phyloP scores from a whole-genome alignment of 2,797 vertebrate species.

The Carduelis carduelis region DNA sequence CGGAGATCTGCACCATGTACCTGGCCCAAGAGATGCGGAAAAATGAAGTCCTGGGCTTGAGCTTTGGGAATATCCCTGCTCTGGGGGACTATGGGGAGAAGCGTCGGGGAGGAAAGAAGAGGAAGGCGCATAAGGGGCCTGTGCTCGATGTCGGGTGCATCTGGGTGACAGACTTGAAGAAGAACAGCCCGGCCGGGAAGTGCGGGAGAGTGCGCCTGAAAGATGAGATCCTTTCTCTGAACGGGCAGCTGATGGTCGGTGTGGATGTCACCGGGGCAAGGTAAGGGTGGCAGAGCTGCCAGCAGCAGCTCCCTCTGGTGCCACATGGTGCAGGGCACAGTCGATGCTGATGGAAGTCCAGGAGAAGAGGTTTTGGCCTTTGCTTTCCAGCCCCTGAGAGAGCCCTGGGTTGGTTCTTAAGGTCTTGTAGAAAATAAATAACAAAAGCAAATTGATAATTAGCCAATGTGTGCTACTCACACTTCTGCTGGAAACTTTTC shows the following conservation, averaged over 20 bases:
- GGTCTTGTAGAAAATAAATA: neutral
- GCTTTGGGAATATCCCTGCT: slow-evolving; percentile 94
- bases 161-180: slow-evolving; percentile 95
- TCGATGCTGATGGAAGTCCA: fast-evolving
- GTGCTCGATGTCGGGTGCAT: slow-evolving; percentile 93
- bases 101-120: slow-evolving; percentile 83
- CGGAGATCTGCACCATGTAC: slow-evolving; percentile 86
- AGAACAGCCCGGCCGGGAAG: slow-evolving; percentile 86
- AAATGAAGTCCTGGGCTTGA: slow-evolving; percentile 83
- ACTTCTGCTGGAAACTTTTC: neutral
- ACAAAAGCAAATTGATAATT: neutral
- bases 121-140: slow-evolving; percentile 83
- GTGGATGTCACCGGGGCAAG: slow-evolving; percentile 93
- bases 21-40: slow-evolving; percentile 81
- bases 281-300: slow-evolving; percentile 65
- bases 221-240: slow-evolving; percentile 92
- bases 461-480: neutral
- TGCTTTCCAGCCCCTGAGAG: neutral
- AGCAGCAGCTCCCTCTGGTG: fast-evolving
- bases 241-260: slow-evolving; percentile 95
- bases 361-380: neutral
- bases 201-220: slow-evolving; percentile 88
- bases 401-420: neutral
- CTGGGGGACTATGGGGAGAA: slow-evolving; percentile 90
- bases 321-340: fast-evolving